phyloP scores from a whole-genome alignment of 1,140 invertebrate genomes.

The Adelges cooleyi region DNA sequence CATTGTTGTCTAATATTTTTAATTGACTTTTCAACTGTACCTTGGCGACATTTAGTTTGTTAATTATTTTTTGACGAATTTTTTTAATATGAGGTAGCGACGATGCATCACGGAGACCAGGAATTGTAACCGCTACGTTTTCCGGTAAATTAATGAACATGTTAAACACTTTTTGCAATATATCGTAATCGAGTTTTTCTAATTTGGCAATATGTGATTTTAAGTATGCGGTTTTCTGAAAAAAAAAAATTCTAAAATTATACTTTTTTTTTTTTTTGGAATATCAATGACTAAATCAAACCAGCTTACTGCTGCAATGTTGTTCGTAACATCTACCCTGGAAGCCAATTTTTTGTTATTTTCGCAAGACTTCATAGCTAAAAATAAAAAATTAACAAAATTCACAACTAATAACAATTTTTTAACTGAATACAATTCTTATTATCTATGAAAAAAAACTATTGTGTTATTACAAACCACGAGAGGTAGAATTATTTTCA shows the following conservation, averaged over 20 bases:
- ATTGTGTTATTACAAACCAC: too few species aligned
- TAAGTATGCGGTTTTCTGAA: not conserved
- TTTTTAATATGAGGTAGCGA: slow-evolving; percentile 26
- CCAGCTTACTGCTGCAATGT: too few species aligned
- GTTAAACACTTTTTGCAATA: slow-evolving; percentile 29
- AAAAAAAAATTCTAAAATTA: slow-evolving; percentile 6
- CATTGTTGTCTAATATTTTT: too few species aligned
- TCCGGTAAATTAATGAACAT: slow-evolving; percentile 25
- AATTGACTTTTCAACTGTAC: not conserved
- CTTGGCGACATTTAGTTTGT: not conserved
- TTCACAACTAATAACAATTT: too few species aligned
- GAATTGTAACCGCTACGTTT: slow-evolving; percentile 26
- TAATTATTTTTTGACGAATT: slow-evolving; percentile 8
- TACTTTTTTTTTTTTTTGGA: not conserved
- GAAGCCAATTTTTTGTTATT: too few species aligned
- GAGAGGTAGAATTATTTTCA: too few species aligned
- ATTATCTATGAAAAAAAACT: too few species aligned
- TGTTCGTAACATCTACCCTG: too few species aligned
- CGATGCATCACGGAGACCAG: slow-evolving; percentile 23
- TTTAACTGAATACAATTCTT: too few species aligned
- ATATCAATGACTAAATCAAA: too few species aligned
- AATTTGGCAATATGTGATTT: slow-evolving; percentile 2
- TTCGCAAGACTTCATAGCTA: too few species aligned
- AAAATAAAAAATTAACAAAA: too few species aligned
- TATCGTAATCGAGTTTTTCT: slow-evolving; percentile 27